Evolutionary conservation across 2,888 invertebrate genomes (phyloP).

Genomic region (Chymomyza amoena): DNA sequence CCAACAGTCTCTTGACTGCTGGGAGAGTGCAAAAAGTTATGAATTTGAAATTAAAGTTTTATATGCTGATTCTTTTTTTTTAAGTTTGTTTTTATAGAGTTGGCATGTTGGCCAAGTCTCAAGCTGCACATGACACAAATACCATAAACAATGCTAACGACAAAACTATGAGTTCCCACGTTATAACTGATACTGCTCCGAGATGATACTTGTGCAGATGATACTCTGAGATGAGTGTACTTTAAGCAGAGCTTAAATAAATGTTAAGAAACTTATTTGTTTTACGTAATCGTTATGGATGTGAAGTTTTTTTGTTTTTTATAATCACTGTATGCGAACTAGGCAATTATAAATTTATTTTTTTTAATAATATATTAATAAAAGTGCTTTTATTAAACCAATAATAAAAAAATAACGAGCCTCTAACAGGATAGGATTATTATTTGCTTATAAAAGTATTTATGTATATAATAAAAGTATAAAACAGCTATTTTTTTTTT

Average conservation of each 20-base stretch:
- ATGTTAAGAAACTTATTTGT: background rate
- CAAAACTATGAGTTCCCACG: conserved; percentile 52
- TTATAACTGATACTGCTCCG: conserved; percentile 31
- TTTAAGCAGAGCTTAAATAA: background rate
- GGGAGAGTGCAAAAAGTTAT: conserved; percentile 49
- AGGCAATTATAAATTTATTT: too few relatives aligned
- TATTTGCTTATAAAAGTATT: too few relatives aligned
- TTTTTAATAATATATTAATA: too few relatives aligned
- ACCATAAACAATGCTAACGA: conserved; percentile 54
- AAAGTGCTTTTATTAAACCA: too few relatives aligned
- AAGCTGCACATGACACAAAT: conserved; percentile 8
- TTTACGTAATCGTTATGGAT: too few relatives aligned
- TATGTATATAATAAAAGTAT: too few relatives aligned
- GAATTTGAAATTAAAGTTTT: conserved; percentile 67
- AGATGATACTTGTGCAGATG: background rate
- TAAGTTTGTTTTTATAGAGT: background rate
- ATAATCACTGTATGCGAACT: too few relatives aligned
- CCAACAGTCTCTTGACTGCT: background rate
- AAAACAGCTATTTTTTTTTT: too few relatives aligned
- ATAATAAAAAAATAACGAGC: too few relatives aligned
- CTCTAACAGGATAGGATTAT: too few relatives aligned
- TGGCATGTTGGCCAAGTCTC: background rate
- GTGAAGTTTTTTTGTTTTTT: too few relatives aligned
- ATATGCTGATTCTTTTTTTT: conserved; percentile 18
- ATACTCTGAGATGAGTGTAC: background rate